Base-by-base conservation (phyloP, 2,797 vertebrate species). In the Sebastes vulpes region DNA sequence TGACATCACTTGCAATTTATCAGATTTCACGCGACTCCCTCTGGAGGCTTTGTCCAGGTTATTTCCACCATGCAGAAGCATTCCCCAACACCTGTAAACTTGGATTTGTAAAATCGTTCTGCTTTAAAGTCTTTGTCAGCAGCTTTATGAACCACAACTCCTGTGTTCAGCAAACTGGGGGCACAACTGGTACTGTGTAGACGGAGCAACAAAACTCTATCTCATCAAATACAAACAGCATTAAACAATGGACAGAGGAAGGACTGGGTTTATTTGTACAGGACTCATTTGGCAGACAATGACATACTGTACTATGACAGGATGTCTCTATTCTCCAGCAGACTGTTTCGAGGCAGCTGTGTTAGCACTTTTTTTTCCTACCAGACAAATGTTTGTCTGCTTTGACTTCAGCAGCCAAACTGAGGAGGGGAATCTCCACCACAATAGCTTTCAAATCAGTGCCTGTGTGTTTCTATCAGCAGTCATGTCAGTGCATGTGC, bases 311-410 rank as follows among this genome's bases (percentile, higher is more conserved):
- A 48, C 48, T 50, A 73, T 81, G 70, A 84, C 79, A 57, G 66
- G 59, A 71, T 8, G 79, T 82, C 84, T 89, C 70, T 89, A 20
- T 84, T 83, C 79, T 84, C 69, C 18, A 16, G 10, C 65, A 83
- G 64, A 81, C 59, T 75, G 46, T 72, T 69, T 65, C 1, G 18
- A 67, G 31, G 75, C 89, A 89, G 86, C 85, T 89, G 91, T n/a
- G 61, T 52, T 57, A 85, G 80, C 78, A 73, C 25, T 65, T 75
- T 32, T 72, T 60, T 65, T 50, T 69, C 26, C 48, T 52, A 64
- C 64, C 69, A 86, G 77, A 85, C 84, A 85, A 90, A 87, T 77
- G 82, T 89, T 85, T 89, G 83, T 89, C 86, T 83, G 83, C 75
- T 61, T 46, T 46, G 42, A 46, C 42, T 46, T 46, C 14, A 46